A percentile compares a stretch with the other conserved stretches of the same genome.
These are phyloP conservation scores for Meleagris gallopavo DNA, from an alignment of 2,113 vertebrate species.

Conservation along the genomic window DNA sequence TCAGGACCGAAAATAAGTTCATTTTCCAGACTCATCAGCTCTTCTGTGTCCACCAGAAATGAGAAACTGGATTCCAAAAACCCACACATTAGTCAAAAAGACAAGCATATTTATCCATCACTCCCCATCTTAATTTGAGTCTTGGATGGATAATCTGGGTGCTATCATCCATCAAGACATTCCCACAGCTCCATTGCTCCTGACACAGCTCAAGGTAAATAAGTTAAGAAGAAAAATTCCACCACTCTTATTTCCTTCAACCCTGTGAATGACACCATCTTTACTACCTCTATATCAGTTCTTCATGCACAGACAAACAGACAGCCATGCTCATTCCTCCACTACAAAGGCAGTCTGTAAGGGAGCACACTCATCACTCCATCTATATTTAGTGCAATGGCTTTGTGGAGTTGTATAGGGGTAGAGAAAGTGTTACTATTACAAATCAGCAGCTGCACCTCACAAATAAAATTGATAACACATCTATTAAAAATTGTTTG, in stretches of 20 bases:
- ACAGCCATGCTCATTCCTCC: not conserved
- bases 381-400: not conserved
- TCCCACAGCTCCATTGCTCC: not conserved
- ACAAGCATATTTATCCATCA: too few species aligned
- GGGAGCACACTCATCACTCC: not conserved
- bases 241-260: not conserved
- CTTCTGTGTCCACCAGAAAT: not conserved
- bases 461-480: not conserved
- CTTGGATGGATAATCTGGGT: not conserved
- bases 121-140: not conserved
- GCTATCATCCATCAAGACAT: not conserved
- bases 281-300: not conserved
- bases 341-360: not conserved
- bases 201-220: not conserved
- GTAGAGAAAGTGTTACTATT: not conserved
- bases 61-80: not conserved
- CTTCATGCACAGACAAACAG: not conserved
- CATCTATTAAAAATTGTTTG: not conserved
- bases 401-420: not conserved
- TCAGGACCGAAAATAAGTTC: not conserved
- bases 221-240: not conserved
- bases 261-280: not conserved
- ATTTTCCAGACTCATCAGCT: not conserved
- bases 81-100: fast-evolving
- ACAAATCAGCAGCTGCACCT: not conserved